Evolutionary conservation across 2,888 invertebrate genomes (phyloP).

Genomic region (Xestia rhomboidea): DNA sequence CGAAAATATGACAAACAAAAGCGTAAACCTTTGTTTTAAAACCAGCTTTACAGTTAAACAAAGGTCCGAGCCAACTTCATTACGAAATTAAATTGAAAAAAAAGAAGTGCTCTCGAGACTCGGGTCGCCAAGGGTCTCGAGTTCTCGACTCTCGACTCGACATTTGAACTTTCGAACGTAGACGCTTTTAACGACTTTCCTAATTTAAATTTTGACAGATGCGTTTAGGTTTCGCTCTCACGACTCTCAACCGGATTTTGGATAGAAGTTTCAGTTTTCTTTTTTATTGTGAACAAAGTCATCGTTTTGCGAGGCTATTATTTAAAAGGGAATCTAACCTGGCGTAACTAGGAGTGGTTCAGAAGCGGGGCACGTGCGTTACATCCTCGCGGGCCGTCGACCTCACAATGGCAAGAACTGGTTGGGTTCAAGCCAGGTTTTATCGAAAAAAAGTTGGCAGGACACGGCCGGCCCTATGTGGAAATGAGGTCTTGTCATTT

Average conservation of each 20-base stretch:
- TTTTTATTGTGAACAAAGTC: not conserved
- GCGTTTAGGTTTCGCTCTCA: slow-evolving; percentile 15
- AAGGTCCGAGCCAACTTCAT: not conserved
- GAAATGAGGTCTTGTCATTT: slow-evolving; percentile 26
- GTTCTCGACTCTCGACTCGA: not conserved
- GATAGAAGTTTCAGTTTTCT: not conserved
- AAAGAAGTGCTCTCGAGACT: not conserved
- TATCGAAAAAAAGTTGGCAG: slow-evolving; percentile 26
- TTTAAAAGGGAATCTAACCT: slow-evolving; percentile 33
- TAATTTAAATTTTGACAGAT: slow-evolving; percentile 38
- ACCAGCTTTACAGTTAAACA: slow-evolving; percentile 21
- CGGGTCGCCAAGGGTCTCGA: not conserved
- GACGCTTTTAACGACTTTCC: slow-evolving; percentile 16
- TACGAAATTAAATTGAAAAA: not conserved
- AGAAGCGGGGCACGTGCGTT: slow-evolving; percentile 55
- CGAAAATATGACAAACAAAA: slow-evolving; percentile 36
- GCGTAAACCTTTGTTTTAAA: slow-evolving; percentile 40
- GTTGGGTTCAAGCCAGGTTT: slow-evolving; percentile 44
- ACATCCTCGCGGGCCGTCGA: slow-evolving; percentile 61
- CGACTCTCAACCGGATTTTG: not conserved
- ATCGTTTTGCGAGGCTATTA: slow-evolving; percentile 4
- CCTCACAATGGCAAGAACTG: slow-evolving; percentile 59
- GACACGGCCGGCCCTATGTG: slow-evolving; percentile 32
- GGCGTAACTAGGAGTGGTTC: slow-evolving; percentile 47
- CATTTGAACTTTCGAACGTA: slow-evolving; percentile 30